phyloP scores from a whole-genome alignment of 1,140 invertebrate species.

The Vanessa atalanta region DNA sequence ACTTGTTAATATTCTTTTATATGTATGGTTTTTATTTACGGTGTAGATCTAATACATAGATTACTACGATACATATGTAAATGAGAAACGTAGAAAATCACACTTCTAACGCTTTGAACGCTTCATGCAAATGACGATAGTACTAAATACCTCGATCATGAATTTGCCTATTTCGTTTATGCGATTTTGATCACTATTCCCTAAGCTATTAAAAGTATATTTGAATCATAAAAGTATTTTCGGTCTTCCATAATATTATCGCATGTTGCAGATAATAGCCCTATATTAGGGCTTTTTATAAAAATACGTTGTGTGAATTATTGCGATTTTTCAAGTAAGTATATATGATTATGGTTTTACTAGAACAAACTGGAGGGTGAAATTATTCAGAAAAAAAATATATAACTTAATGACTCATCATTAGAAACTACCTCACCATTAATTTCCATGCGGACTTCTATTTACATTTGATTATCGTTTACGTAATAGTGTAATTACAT shows the following conservation, averaged over 20 bases:
- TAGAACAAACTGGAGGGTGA: no score
- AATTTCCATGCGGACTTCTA: no score
- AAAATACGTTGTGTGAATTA: not conserved
- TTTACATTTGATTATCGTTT: no score
- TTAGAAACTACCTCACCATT: no score
- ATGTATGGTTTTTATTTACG: not conserved
- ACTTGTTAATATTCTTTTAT: not conserved
- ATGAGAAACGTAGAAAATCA: conserved; percentile 29
- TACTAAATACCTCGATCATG: conserved; percentile 29
- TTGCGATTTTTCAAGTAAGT: not conserved
- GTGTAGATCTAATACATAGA: conserved; percentile 20
- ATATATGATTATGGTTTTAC: not conserved
- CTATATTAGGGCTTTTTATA: conserved; percentile 7
- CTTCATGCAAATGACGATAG: conserved; percentile 28
- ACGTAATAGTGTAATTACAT: no score
- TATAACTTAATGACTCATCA: no score
- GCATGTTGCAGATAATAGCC: conserved; percentile 13
- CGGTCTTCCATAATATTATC: conserved; percentile 16
- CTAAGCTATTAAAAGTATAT: not conserved
- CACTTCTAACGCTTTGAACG: conserved; percentile 27
- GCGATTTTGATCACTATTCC: conserved; percentile 10
- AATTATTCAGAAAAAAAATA: no score
- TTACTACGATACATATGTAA: conserved; percentile 26
- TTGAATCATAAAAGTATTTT: not conserved
- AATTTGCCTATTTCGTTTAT: not conserved